Evolutionary conservation across 2,888 invertebrate species (phyloP), one percentile per base, ranked within the genome.

Genomic region (Abrostola tripartita): DNA sequence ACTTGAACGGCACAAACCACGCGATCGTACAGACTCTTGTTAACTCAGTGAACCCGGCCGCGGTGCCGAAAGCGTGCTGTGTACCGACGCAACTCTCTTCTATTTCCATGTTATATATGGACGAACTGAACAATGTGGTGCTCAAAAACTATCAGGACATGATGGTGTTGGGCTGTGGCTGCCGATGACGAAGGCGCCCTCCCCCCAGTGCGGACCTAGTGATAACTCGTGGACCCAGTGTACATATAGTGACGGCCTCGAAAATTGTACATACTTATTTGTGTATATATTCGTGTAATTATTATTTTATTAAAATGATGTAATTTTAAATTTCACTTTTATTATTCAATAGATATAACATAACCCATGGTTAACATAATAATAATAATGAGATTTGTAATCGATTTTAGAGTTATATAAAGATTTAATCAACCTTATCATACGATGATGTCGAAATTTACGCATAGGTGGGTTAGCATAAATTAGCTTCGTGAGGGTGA

Each of bases 121-220:
- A 99, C 95, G 97, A 98, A 93, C 96, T 97, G 92, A 97, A 97
- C 90, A 98, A 98, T 94, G 98, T 99, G 86, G 98, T 99, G 90
- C 96, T 99, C 85, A 99, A 99, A 95, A 99, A 98, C 95, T 99
- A 99, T 95, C 98, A 98, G 95, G 99, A 99, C 92, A 99, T 99
- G 99, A 97, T 98, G 84, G 99, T 99, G 75, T 97, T 98, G 83
- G 98, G 98, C 65, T 99, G 99, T 92, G 99, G 99, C 65, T 99
- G 99, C 95, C 98, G 99, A 96, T 99, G 96, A 96, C 92, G 88
- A 90, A 89, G 91, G 92, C 88, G 77, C 78, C 85, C 85, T 81
- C 81, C 80, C 71, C 87, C 87, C 88, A 84, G 91, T 88, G 90
- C 87, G 88, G 86, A 92, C 91, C 86, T 88, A 92, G 92, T 93